A percentile compares a stretch with the other conserved stretches of the same genome.
Evolutionary conservation across 2,113 vertebrate genomes (phyloP).

Genomic region (Oreochromis niloticus): DNA sequence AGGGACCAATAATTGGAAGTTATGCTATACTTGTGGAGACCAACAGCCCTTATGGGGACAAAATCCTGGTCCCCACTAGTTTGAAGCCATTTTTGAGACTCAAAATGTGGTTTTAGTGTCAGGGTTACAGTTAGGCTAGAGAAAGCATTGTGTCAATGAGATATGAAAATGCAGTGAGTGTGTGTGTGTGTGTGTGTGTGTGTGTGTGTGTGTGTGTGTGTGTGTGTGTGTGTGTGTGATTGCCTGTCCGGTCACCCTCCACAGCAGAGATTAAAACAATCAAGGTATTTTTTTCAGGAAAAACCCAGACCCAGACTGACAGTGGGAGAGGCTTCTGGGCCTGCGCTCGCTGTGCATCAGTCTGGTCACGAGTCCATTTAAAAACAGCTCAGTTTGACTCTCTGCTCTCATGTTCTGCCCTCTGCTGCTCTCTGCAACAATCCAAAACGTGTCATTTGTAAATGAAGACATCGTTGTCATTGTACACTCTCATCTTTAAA

Average conservation of each 20-base stretch:
- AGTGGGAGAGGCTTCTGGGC: not conserved
- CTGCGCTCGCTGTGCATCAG: not conserved
- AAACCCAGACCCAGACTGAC: not conserved
- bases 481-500: not conserved
- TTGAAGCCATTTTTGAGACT: not conserved
- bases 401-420: not conserved
- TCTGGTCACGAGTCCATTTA: not conserved
- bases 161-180: not conserved
- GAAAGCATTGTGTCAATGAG: not conserved
- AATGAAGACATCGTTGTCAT: not conserved
- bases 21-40: not conserved
- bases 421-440: not conserved
- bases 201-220: not conserved
- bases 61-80: fast-evolving
- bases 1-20: not conserved
- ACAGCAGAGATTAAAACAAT: not conserved
- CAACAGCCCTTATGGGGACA: no score
- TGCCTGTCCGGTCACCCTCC: not conserved
- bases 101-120: not conserved
- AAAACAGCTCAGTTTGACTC: not conserved
- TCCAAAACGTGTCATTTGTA: not conserved
- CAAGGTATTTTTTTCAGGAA: not conserved
- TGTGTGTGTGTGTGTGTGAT: not conserved
- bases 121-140: not conserved
- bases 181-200: not conserved